These are phyloP conservation scores for Latrodectus geometricus DNA, from an alignment of 1,140 invertebrate genomes.

Conservation along the genomic window DNA sequence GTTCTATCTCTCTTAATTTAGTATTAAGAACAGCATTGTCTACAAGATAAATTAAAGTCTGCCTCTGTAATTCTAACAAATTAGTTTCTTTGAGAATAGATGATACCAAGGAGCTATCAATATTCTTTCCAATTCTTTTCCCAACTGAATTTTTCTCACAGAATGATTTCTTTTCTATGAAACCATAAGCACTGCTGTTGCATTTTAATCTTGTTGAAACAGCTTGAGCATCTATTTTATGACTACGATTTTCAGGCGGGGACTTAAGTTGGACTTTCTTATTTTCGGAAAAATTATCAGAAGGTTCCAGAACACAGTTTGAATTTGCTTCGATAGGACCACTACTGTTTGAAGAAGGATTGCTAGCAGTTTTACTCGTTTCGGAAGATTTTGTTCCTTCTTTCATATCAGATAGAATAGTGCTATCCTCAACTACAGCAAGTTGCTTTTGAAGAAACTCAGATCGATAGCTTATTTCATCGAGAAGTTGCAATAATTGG, in stretches of 20 bases:
- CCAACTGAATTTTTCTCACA: not conserved
- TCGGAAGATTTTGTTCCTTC: not conserved
- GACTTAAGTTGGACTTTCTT: not conserved
- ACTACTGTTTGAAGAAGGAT: not conserved
- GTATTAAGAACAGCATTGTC: conserved; percentile 80
- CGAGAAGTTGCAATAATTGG: conserved; percentile 46
- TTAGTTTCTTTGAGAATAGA: conserved; percentile 85
- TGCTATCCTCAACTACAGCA: conserved; percentile 6
- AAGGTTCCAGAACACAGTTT: not conserved
- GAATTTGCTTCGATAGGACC: not conserved
- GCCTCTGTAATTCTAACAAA: conserved; percentile 83
- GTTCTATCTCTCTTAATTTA: conserved; percentile 36
- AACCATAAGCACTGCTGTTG: not conserved
- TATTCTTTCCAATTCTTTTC: conserved; percentile 13
- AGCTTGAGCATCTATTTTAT: not conserved
- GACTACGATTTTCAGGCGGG: not conserved
- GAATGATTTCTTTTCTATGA: conserved; percentile 11
- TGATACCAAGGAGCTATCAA: conserved; percentile 76
- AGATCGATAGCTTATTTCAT: conserved; percentile 39
- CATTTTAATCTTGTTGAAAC: not conserved
- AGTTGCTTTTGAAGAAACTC: conserved; percentile 42
- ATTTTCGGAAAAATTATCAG: not conserved
- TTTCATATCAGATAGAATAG: not conserved
- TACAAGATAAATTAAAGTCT: conserved; percentile 83
- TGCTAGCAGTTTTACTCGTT: not conserved